Percentiles rank a stretch among this genome's conserved stretches.
phyloP scores from a whole-genome alignment of 1,140 invertebrate genomes.

The Nephila pilipes region DNA sequence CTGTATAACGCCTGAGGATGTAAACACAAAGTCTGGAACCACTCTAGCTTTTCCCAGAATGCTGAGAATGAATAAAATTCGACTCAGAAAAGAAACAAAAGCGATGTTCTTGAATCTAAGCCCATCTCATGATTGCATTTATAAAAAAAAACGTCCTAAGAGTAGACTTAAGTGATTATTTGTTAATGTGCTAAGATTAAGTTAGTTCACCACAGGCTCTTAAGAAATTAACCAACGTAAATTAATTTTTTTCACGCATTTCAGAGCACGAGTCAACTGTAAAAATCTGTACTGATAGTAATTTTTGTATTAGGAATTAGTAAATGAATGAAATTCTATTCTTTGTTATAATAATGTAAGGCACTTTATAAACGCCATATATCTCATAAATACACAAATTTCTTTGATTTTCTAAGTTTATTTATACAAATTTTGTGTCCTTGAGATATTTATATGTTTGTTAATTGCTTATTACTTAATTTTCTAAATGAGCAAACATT shows the following conservation, averaged over 20 bases:
- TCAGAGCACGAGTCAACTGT: neutral
- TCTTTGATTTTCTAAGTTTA: neutral
- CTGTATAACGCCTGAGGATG: neutral
- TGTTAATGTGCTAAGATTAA: neutral
- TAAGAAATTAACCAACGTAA: neutral
- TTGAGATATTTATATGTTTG: too few species aligned
- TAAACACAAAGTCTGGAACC: neutral
- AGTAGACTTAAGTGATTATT: neutral
- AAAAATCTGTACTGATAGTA: too few species aligned
- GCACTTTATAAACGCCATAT: neutral
- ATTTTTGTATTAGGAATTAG: too few species aligned
- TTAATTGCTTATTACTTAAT: too few species aligned
- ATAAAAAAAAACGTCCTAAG: neutral
- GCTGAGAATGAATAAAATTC: neutral
- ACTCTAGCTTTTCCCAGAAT: neutral
- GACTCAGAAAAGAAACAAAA: neutral
- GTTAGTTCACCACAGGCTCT: neutral
- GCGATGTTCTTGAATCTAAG: neutral
- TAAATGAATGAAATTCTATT: neutral
- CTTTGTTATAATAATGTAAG: neutral
- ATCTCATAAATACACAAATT: neutral
- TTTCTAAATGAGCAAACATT: too few species aligned
- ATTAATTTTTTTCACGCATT: neutral
- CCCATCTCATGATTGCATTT: neutral
- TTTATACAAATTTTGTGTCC: too few species aligned